A percentile compares a stretch with the other conserved stretches of the same genome.
Evolutionary conservation across 2,888 invertebrate genomes (phyloP).

Genomic region (Pachycephus smyrnensis): DNA sequence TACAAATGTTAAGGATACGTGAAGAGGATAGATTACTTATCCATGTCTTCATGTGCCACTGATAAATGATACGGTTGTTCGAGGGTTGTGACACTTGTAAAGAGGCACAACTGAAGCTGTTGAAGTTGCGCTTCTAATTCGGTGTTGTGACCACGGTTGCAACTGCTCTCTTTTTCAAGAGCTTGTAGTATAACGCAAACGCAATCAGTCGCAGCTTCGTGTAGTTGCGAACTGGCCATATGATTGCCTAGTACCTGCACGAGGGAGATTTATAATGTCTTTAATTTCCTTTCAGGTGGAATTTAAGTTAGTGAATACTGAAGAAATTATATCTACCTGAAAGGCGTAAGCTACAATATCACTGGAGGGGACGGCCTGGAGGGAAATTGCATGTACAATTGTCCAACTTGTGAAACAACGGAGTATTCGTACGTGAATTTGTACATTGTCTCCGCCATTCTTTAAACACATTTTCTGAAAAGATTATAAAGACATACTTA

Average conservation of each 20-base stretch:
- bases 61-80: constrained; percentile 91
- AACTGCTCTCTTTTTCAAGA: constrained; percentile 73
- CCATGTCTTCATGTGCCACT: constrained; percentile 93
- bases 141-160: constrained; percentile 68
- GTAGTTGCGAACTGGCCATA: constrained; percentile 75
- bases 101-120: constrained; percentile 82
- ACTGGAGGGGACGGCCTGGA: constrained; percentile 80
- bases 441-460: constrained; percentile 74
- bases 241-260: constrained; percentile 72
- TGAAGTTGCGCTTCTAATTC: constrained; percentile 67
- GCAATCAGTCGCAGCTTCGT: constrained; percentile 92
- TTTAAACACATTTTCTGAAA: constrained; percentile 78
- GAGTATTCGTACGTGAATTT: constrained; percentile 80
- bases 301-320: background rate
- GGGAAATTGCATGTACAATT: constrained; percentile 82
- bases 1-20: background rate
- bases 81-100: constrained; percentile 82
- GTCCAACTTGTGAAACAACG: constrained; percentile 95
- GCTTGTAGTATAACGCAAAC: constrained; percentile 87
- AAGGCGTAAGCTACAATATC: constrained; percentile 80
- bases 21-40: constrained; percentile 72
- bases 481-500: background rate
- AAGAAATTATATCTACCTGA: constrained; percentile 63
- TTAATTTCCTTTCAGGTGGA: background rate
- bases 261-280: background rate